Evolutionary conservation across 2,888 invertebrate genomes (phyloP).

Genomic region (Agriopis marginaria): DNA sequence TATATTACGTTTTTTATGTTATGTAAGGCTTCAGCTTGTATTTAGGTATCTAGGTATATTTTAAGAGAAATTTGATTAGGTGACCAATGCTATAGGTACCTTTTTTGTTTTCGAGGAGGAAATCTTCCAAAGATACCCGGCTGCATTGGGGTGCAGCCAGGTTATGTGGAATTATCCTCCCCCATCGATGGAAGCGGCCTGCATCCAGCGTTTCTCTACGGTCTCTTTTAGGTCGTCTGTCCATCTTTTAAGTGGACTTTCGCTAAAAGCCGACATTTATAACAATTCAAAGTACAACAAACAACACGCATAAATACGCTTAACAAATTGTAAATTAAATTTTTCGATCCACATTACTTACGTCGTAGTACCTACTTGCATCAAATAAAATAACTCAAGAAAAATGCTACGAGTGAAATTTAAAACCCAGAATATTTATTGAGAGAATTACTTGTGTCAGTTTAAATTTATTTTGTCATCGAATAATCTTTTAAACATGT

Average conservation of each 20-base stretch:
- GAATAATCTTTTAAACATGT: constrained; percentile 4
- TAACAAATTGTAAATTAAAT: neutral
- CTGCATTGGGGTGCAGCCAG: no score
- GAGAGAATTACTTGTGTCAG: constrained; percentile 1
- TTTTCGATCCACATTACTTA: neutral
- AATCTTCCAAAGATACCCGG: no score
- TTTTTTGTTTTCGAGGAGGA: no score
- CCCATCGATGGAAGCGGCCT: no score
- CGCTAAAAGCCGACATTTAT: no score
- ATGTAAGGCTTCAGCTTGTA: neutral
- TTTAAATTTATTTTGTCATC: constrained; percentile 2
- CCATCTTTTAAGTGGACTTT: no score
- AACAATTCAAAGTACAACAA: neutral
- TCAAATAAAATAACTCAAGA: constrained; percentile 8
- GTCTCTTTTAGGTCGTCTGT: no score
- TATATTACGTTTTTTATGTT: neutral
- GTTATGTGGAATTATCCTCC: no score
- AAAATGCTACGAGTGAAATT: constrained; percentile 10
- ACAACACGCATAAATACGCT: neutral
- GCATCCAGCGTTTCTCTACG: no score
- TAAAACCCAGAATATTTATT: constrained; percentile 12
- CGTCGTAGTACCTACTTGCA: neutral
- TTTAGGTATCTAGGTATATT: no score
- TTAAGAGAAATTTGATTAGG: no score
- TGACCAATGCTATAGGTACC: no score